Conservation (phyloP, 2,113 vertebrate genomes). For the Anoura caudifer region DNA sequence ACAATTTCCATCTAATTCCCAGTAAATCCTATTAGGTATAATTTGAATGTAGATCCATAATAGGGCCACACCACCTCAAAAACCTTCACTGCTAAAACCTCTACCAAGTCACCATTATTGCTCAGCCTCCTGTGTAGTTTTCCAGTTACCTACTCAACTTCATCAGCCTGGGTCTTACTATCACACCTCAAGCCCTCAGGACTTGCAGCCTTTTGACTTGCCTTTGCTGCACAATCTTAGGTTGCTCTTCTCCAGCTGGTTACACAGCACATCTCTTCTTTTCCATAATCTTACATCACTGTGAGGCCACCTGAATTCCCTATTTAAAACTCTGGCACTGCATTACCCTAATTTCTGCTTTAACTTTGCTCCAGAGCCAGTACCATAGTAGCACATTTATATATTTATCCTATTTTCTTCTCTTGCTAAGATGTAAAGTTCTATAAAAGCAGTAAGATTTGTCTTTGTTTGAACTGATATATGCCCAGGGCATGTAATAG, state of each 20-base stretch:
- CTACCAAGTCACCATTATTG: not conserved
- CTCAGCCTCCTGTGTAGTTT: not conserved
- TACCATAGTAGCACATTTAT: not conserved
- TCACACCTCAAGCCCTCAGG: not conserved
- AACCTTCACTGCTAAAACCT: not conserved
- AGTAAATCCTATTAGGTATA: not conserved
- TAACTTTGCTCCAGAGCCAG: not conserved
- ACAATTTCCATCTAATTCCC: not conserved
- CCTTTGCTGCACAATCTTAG: not conserved
- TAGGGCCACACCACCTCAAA: not conserved
- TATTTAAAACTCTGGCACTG: not conserved
- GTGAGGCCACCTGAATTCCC: not conserved
- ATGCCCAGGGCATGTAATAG: not conserved
- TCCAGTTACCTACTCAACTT: not conserved
- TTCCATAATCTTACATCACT: not conserved
- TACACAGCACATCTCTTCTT: not conserved
- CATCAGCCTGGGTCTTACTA: not conserved
- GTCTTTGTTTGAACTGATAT: not conserved
- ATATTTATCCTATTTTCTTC: not conserved
- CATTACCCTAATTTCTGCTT: not conserved
- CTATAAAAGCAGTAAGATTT: not conserved
- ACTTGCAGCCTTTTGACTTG: not conserved
- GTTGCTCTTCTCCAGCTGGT: not conserved
- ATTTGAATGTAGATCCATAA: not conserved
- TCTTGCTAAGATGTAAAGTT: not conserved